These are phyloP conservation scores for Pelobates cultripes DNA, from an alignment of 2,797 vertebrate species.

Conservation along the genomic window DNA sequence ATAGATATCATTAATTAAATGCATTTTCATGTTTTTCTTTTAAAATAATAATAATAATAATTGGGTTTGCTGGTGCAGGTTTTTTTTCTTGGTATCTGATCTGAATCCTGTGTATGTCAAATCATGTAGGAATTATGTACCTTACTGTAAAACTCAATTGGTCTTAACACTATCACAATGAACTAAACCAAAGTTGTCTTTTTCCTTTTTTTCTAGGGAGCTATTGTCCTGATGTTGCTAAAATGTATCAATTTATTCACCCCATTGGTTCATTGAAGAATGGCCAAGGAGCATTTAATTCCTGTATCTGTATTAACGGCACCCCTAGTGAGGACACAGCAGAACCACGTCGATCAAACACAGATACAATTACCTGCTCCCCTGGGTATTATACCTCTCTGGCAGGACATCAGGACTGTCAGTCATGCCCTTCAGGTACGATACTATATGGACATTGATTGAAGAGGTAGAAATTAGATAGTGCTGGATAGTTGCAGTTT, in stretches of 20 bases:
- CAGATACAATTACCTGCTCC: background rate
- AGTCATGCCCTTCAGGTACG: slow-evolving; percentile 72
- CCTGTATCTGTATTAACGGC: slow-evolving; percentile 69
- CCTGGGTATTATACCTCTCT: background rate
- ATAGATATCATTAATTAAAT: no score
- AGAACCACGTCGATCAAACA: background rate
- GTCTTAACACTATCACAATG: background rate
- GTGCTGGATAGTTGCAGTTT: no score
- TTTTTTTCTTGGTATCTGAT: no score
- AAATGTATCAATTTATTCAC: slow-evolving; percentile 69
- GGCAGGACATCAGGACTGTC: slow-evolving; percentile 56
- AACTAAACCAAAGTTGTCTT: background rate
- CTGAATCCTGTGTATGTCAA: no score
- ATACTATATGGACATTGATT: no score
- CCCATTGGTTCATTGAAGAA: slow-evolving; percentile 67
- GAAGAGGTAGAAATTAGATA: no score
- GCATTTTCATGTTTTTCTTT: no score
- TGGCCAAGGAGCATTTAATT: slow-evolving; percentile 66
- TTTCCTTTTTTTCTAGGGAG: slow-evolving; percentile 63
- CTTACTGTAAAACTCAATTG: no score
- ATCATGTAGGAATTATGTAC: no score
- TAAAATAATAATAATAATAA: no score
- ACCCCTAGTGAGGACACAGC: slow-evolving; percentile 58
- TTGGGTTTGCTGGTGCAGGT: no score
- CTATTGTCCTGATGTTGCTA: slow-evolving; percentile 74